Evolutionary conservation across 2,113 vertebrate genomes (phyloP), one percentile per base, ranked within the genome.

Genomic region (Tapirus terrestris): DNA sequence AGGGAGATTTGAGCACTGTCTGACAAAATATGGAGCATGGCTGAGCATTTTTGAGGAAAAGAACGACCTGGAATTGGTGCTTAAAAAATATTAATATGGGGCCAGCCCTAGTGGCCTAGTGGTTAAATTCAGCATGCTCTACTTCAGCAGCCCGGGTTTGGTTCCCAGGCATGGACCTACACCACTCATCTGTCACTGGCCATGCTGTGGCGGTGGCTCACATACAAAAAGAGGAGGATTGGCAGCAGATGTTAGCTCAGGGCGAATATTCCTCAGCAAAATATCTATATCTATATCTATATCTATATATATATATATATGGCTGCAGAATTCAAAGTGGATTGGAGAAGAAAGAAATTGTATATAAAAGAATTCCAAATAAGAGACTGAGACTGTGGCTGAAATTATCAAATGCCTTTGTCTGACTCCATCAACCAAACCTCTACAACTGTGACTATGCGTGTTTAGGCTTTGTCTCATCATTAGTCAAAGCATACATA

Each of bases 401-500:
- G 9, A 94, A 92, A 60, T 61, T 12, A 83, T 81, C 65, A 8
- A 43, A 63, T n/a, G 36, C 16, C 33, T 31, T 90, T 73, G 36
- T 51, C 48, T 86, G 67, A 82, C 58, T 89, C 84, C 17, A 33
- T 10, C 63, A 48, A 58, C 10, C 2, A 2, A 65, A 36, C n/a
- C 33, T 93, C 45, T 25, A 10, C 36, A n/a, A n/a, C 13, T 39
- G 29, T 23, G 45, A 6, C 31, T 33, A 2, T 56, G 3, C 33
- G 5, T 8, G 17, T 8, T 77, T 56, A 9, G 76, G 5, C 9
- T 65, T 33, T 70, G 61, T 61, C 27, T 93, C 4, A 9, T 73
- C 17, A 0, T 43, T 23, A 16, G 31, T 18, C 14, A 27, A 83
- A 31, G 13, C 1, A 0, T 23, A 68, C n/a, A 5, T 7, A 20